Evolutionary conservation across 2,888 invertebrate genomes (phyloP).

Genomic region (Melanargia galathea): DNA sequence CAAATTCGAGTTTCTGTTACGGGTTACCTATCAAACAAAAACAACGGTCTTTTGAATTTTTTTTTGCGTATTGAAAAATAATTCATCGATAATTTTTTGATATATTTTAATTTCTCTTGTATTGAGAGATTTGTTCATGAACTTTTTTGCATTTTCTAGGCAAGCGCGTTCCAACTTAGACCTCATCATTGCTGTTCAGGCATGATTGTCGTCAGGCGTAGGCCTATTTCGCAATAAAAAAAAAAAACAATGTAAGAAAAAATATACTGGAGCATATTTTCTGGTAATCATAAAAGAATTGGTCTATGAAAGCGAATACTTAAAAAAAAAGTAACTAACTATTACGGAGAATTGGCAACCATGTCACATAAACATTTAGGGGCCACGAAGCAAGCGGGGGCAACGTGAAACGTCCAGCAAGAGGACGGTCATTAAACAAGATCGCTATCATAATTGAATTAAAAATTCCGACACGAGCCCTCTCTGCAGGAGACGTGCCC

Average conservation of each 20-base stretch:
- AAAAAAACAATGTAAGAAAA: no score
- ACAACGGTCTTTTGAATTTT: conserved; percentile 20
- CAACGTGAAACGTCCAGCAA: conserved; percentile 63
- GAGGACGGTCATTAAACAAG: conserved; percentile 77
- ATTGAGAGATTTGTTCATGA: neutral
- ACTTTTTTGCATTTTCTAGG: no score
- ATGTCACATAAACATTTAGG: conserved; percentile 38
- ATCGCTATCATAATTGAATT: conserved; percentile 83
- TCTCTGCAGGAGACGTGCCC: conserved; percentile 50
- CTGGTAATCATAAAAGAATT: no score
- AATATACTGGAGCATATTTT: no score
- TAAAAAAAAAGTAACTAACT: conserved; percentile 13
- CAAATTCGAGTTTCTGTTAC: conserved; percentile 35
- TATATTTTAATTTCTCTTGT: neutral
- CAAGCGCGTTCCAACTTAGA: no score
- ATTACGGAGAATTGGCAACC: conserved; percentile 14
- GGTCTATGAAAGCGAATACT: conserved; percentile 3
- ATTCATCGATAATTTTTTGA: neutral
- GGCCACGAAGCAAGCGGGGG: conserved; percentile 40
- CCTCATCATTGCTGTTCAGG: no score
- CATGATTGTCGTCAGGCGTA: no score
- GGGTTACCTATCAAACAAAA: conserved; percentile 24
- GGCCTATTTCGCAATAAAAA: no score
- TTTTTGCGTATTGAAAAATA: neutral
- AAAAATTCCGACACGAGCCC: conserved; percentile 79